Evolutionary conservation across 2,888 invertebrate species (phyloP).

Genomic region (Thumatha senex): DNA sequence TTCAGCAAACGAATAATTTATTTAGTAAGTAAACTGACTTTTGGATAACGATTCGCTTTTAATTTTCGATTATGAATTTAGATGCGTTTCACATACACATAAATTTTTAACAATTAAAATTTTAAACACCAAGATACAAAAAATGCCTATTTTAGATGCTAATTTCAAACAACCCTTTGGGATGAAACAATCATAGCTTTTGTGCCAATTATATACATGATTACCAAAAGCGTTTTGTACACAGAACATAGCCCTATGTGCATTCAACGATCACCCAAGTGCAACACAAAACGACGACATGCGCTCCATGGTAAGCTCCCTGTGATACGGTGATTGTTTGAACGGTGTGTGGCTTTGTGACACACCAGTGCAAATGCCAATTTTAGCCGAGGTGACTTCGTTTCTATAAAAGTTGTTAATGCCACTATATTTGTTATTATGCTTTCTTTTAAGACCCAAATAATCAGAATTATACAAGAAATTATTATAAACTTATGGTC

Average conservation of each 20-base stretch:
- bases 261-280: slow-evolving; percentile 13
- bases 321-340: slow-evolving; percentile 13
- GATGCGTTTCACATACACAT: not conserved
- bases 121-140: not conserved
- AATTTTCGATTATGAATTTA: not conserved
- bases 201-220: slow-evolving; percentile 1
- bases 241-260: slow-evolving; percentile 8
- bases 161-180: not conserved
- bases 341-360: slow-evolving; percentile 20
- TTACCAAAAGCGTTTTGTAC: slow-evolving; percentile 9
- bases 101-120: not conserved
- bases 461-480: no score
- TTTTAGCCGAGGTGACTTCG: slow-evolving; percentile 24
- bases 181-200: slow-evolving; percentile 16
- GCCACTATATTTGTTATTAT: no score
- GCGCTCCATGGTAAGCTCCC: slow-evolving; percentile 26
- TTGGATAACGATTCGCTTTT: not conserved
- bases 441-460: no score
- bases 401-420: slow-evolving; percentile 8
- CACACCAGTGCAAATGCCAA: slow-evolving; percentile 31
- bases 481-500: no score
- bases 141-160: not conserved
- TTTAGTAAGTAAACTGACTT: not conserved
- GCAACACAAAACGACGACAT: slow-evolving; percentile 23
- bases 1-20: not conserved